Evolutionary conservation across 2,888 invertebrate species (phyloP).

Genomic region (Nebria salina): DNA sequence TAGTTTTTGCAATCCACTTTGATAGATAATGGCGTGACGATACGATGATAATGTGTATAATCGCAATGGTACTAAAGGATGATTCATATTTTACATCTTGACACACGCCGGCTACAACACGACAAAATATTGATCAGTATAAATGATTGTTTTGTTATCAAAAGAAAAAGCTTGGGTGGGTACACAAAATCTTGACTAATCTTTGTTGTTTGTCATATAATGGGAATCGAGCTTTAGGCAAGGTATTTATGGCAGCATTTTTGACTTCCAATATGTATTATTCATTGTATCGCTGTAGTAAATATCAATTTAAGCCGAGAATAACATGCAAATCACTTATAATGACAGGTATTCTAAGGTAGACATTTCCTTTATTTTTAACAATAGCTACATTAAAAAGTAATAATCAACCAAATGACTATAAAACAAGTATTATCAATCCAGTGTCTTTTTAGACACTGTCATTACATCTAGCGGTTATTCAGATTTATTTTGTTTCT

Average conservation of each 20-base stretch:
- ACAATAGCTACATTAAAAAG: not conserved
- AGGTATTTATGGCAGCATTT: not conserved
- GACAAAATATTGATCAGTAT: no score
- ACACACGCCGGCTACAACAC: no score
- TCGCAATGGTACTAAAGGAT: no score
- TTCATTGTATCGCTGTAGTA: not conserved
- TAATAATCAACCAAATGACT: slow-evolving; percentile 8
- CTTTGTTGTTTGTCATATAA: not conserved
- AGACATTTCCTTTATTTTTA: not conserved
- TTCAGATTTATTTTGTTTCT: not conserved
- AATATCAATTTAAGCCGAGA: not conserved
- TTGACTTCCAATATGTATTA: not conserved
- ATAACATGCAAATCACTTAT: not conserved
- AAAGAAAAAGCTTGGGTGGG: no score
- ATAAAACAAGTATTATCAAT: slow-evolving; percentile 27
- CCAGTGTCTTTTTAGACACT: slow-evolving; percentile 14
- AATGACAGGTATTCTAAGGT: not conserved
- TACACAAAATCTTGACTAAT: not conserved
- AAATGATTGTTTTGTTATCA: no score
- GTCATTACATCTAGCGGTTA: slow-evolving; percentile 25
- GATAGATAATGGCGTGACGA: no score
- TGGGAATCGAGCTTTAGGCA: not conserved
- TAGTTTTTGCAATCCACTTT: no score
- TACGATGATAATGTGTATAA: no score
- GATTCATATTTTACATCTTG: no score